Evolutionary conservation across 2,888 invertebrate genomes (phyloP), one percentile per base, ranked within the genome.

Genomic region (Cheilosia vernalis): DNA sequence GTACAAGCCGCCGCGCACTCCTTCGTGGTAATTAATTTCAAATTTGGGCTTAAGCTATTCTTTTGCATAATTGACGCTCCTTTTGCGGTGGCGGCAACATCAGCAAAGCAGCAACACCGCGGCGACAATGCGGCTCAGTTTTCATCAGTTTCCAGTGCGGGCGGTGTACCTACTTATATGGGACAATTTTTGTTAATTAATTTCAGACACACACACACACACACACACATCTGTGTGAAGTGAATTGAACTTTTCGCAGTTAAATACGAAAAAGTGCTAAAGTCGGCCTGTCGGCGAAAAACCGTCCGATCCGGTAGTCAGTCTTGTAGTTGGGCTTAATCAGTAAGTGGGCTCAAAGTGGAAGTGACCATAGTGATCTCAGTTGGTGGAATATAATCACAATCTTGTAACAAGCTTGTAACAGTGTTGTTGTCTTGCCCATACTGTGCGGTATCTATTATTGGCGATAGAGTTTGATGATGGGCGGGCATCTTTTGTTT

Each of bases 131-230:
- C 30, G 53, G 61, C 44, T 64, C 15, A 2, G 37, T 78, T 61
- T 47, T 5, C 19, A 64, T 64, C 15, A 4, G 37, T 78, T 61
- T 47, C 10, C n/a, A 64, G 47, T 30, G 63, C 64, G 78, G 56
- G 70, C 51, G 78, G 69, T 24, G 37, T 60, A 17, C 33, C 27
- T 47, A 24, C 24, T 49, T 77, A 60, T 76, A 47, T 74, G 64
- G 37, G 37, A 21, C 10, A 42, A 6, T 56, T 47, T 60, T 44
- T 63, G 49, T 83, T 83, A 78, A 83, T 83, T 83, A 67, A 78
- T 67, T 78, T 73, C 44, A 69, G 44, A 37, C 82, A 21, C 21
- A 21, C 21, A 21, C 37, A 37, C 37, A 37, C 37, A 67, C 27
- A 6, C 27, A 27, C 70, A 72, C 78, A 63, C 73, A 21, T 30